Conservation (phyloP, 92 coral and sea anemone genomes). For the Heteractis magnifica region DNA sequence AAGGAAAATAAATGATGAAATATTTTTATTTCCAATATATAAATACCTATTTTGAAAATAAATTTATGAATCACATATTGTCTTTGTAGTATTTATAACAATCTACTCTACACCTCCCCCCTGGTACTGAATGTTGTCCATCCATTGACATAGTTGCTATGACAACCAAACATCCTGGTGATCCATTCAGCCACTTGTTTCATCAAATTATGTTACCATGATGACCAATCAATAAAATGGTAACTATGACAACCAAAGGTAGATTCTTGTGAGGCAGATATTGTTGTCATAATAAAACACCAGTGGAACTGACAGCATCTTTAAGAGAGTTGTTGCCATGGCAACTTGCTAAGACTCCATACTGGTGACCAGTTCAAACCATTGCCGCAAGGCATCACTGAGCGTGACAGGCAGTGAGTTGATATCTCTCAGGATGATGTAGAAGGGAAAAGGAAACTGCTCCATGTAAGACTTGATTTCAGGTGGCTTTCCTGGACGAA, state of each 20-base stretch:
- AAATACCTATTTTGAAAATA: slow-evolving; percentile 7
- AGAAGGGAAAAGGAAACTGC: slow-evolving; percentile 95
- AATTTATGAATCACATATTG: neutral
- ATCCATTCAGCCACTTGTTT: neutral
- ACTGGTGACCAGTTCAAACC: slow-evolving; percentile 95
- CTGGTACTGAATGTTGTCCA: neutral
- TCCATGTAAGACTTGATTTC: slow-evolving; percentile 92
- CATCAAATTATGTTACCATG: neutral
- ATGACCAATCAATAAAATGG: too few species aligned
- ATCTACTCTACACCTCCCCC: neutral
- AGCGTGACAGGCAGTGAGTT: slow-evolving; percentile 83
- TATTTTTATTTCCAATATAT: neutral
- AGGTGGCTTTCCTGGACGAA: slow-evolving; percentile 84
- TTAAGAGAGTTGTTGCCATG: neutral
- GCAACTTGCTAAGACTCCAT: slow-evolving; percentile 37
- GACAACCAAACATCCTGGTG: neutral
- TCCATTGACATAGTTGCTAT: neutral
- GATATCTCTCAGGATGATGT: slow-evolving; percentile 92
- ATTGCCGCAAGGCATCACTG: slow-evolving; percentile 93
- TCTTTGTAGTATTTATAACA: neutral
- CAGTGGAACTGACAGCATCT: neutral
- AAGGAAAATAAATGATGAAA: neutral
- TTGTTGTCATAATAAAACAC: neutral
- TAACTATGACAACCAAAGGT: slow-evolving; percentile 10
- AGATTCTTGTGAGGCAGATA: neutral